Conservation (phyloP, 1,140 invertebrate genomes). For the Protaetia brevitarsis region DNA sequence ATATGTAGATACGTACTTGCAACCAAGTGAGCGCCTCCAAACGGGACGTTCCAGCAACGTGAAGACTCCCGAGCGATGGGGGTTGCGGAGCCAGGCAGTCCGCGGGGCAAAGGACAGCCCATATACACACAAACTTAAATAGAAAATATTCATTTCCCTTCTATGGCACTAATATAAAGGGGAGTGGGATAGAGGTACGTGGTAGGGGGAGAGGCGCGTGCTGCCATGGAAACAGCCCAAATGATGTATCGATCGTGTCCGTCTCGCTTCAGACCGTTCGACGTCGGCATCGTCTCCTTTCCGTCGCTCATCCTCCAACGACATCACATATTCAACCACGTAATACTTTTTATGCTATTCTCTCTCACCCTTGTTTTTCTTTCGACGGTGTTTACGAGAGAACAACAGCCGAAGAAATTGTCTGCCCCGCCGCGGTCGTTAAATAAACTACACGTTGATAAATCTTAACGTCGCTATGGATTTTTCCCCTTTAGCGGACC, state of each 20-base stretch:
- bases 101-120: constrained; percentile 9
- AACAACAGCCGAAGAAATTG: constrained; percentile 7
- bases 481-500: background rate
- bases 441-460: constrained; percentile 32
- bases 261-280: constrained; percentile 35
- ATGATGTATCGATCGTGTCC: constrained; percentile 45
- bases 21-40: background rate
- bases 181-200: constrained; percentile 30
- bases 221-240: constrained; percentile 49
- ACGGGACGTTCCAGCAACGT: background rate
- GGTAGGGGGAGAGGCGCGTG: constrained; percentile 43
- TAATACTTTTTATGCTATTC: constrained; percentile 47
- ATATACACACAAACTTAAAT: constrained; percentile 39
- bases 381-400: constrained; percentile 24
- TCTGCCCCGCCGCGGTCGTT: background rate
- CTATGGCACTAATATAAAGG: constrained; percentile 47
- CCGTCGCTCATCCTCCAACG: constrained; percentile 25
- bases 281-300: constrained; percentile 15
- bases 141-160: constrained; percentile 47
- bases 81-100: background rate
- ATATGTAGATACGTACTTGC: background rate
- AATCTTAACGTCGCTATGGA: constrained; percentile 28
- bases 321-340: constrained; percentile 51
- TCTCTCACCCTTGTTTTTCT: constrained; percentile 40
- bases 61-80: background rate